These are phyloP conservation scores for Nymphicus hollandicus DNA, from an alignment of 2,113 vertebrate genomes.

Conservation along the genomic window DNA sequence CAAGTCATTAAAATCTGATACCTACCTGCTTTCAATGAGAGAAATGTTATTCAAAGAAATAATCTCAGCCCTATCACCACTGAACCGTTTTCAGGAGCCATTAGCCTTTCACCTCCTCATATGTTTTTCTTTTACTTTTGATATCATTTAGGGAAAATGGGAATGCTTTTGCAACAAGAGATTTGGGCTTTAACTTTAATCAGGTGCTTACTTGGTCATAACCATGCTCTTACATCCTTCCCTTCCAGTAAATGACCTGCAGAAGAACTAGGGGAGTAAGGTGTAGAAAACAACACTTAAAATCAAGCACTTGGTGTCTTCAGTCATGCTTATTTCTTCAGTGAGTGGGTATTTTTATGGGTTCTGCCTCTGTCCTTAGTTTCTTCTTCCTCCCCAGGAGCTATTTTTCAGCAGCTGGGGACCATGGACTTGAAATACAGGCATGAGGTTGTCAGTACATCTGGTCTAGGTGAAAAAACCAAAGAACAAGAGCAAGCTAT, in stretches of 20 bases:
- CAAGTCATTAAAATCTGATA: conserved; percentile 59
- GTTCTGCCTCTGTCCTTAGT: neutral
- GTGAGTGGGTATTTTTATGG: neutral
- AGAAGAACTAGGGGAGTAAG: neutral
- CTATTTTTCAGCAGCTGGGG: neutral
- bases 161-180: neutral
- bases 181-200: conserved; percentile 10
- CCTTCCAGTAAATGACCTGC: neutral
- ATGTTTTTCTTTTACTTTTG: neutral
- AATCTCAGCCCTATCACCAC: conserved; percentile 18
- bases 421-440: neutral
- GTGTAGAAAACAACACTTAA: neutral
- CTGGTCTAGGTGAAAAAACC: neutral
- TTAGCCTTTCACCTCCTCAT: conserved; percentile 46
- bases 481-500: neutral
- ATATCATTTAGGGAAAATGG: neutral
- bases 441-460: neutral
- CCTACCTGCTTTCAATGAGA: conserved; percentile 51
- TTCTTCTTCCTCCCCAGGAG: neutral
- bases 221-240: neutral
- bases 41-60: conserved; percentile 39
- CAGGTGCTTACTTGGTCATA: neutral
- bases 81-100: neutral
- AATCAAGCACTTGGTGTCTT: neutral
- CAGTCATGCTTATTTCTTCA: neutral